These are phyloP conservation scores for Umimayanthus kanabou DNA, from an alignment of 92 coral and sea anemone species.

Conservation along the genomic window DNA sequence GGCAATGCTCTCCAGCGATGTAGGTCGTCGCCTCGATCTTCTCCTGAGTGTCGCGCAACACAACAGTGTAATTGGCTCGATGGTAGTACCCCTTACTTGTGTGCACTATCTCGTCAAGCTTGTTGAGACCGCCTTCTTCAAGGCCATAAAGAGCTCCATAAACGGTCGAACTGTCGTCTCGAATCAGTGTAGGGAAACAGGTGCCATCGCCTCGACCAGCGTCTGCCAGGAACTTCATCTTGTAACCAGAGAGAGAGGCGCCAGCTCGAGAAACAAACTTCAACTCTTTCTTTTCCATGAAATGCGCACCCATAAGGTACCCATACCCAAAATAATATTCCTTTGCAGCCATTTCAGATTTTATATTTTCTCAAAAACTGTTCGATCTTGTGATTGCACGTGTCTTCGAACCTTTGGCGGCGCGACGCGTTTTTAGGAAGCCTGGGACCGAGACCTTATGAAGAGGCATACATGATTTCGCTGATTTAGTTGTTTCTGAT, in stretches of 20 bases:
- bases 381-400: not conserved
- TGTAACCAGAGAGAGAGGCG: constrained; percentile 26
- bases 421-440: not conserved
- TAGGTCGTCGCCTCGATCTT: constrained; percentile 29
- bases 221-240: constrained; percentile 36
- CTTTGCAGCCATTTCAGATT: constrained; percentile 18
- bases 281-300: constrained; percentile 28
- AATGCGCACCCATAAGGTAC: constrained; percentile 39
- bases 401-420: not conserved
- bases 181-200: constrained; percentile 27
- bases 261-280: constrained; percentile 11
- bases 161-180: constrained; percentile 26
- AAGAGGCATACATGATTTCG: constrained; percentile 10
- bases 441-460: constrained; percentile 7
- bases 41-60: constrained; percentile 30
- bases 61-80: constrained; percentile 25
- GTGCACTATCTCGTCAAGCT: constrained; percentile 29
- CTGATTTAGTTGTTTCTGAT: not conserved
- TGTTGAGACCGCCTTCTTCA: constrained; percentile 15
- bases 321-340: constrained; percentile 36
- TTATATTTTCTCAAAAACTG: not conserved
- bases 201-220: constrained; percentile 37
- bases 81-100: constrained; percentile 25
- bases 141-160: constrained; percentile 31
- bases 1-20: constrained; percentile 17